Conservation (phyloP, 2,113 vertebrate genomes). For the Arvicanthis niloticus region DNA sequence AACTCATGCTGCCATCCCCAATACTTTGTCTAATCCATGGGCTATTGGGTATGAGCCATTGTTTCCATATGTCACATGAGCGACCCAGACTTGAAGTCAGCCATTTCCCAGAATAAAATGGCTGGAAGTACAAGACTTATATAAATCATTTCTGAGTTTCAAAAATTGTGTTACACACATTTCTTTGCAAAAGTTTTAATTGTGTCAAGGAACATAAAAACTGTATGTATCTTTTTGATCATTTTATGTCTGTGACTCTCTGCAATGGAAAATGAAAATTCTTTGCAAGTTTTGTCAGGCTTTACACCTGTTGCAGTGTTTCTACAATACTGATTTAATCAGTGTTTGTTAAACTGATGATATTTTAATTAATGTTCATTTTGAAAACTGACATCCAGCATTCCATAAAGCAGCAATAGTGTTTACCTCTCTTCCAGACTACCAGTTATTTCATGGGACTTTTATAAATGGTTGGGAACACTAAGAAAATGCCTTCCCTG, state of each 20-base stretch:
- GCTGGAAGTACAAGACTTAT: not conserved
- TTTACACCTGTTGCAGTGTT: constrained; percentile 72
- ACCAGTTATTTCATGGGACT: constrained; percentile 75
- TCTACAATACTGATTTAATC: constrained; percentile 74
- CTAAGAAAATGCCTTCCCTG: constrained; percentile 26
- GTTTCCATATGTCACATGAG: not conserved
- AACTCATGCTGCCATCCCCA: not conserved
- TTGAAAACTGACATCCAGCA: constrained; percentile 74
- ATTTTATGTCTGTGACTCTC: constrained; percentile 71
- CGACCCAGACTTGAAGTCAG: not conserved
- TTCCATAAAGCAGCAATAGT: constrained; percentile 21
- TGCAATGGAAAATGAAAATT: constrained; percentile 84
- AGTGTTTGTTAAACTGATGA: constrained; percentile 81
- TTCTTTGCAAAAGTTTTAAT: constrained; percentile 42
- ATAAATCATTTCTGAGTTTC: accelerated
- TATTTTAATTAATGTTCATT: constrained; percentile 85
- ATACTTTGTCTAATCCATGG: accelerated
- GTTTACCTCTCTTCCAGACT: constrained; percentile 68
- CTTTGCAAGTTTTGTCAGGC: constrained; percentile 78
- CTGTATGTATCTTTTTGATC: constrained; percentile 73
- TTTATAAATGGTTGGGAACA: constrained; percentile 72
- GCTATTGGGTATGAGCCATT: accelerated
- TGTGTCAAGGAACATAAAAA: constrained; percentile 53
- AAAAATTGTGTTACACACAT: not conserved
- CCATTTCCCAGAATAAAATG: not conserved